These are phyloP conservation scores for Vidua macroura DNA, from an alignment of 2,113 vertebrate species.

Conservation along the genomic window DNA sequence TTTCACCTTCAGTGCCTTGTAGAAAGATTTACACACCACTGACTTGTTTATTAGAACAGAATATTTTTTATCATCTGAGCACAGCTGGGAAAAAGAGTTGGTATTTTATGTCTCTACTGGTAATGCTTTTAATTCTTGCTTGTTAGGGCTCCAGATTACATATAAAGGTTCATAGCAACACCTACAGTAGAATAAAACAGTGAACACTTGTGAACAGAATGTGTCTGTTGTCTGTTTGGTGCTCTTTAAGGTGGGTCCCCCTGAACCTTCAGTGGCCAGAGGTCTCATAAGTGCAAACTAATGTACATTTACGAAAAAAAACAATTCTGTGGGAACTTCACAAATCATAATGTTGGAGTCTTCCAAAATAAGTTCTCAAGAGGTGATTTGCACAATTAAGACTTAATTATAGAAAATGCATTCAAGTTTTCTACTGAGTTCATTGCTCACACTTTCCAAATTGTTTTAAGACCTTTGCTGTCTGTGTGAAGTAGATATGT, in stretches of 20 bases:
- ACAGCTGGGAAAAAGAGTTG: neutral
- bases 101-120: neutral
- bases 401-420: neutral
- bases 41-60: neutral
- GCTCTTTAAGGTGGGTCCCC: neutral
- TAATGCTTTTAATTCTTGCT: neutral
- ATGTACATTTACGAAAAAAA: neutral
- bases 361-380: neutral
- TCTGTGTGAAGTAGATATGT: neutral
- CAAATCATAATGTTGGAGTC: neutral
- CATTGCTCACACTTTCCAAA: neutral
- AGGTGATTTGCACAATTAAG: neutral
- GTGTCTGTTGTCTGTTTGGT: neutral
- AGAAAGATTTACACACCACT: neutral
- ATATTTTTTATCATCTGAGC: neutral
- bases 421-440: neutral
- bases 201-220: neutral
- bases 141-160: neutral
- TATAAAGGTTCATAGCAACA: neutral
- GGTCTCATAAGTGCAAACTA: neutral
- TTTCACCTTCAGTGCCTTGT: conserved; percentile 19
- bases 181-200: neutral
- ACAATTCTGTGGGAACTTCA: neutral
- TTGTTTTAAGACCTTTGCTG: neutral
- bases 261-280: neutral